Conservation (phyloP, 2,888 invertebrate genomes). For the Pandemis cinnamomeana region DNA sequence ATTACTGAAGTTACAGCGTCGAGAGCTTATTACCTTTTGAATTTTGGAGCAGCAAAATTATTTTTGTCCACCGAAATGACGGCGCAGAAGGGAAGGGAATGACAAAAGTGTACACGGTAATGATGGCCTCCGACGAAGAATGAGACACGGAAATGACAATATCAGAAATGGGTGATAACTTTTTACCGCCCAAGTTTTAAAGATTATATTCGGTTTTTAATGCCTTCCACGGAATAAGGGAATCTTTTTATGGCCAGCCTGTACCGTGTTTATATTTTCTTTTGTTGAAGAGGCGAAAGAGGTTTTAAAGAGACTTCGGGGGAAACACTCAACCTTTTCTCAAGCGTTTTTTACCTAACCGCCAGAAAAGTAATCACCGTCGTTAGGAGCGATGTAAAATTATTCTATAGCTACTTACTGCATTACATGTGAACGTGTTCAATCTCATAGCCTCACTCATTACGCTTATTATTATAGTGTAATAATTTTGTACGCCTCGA, state of each 20-base stretch:
- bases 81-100: constrained; percentile 23
- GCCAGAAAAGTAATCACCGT: too few species aligned
- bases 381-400: too few species aligned
- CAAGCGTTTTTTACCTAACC: too few species aligned
- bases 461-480: too few species aligned
- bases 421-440: too few species aligned
- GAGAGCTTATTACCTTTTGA: constrained; percentile 1
- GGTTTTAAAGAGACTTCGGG: constrained; percentile 4
- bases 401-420: too few species aligned
- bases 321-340: not conserved
- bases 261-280: constrained; percentile 10
- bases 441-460: too few species aligned
- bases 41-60: constrained; percentile 21
- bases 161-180: constrained; percentile 40
- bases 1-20: not conserved
- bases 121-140: constrained; percentile 35
- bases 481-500: too few species aligned
- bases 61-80: constrained; percentile 31
- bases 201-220: constrained; percentile 28
- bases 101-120: constrained; percentile 42
- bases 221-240: constrained; percentile 20
- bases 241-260: constrained; percentile 21
- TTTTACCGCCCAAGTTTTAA: constrained; percentile 37
- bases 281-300: constrained; percentile 10
- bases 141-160: constrained; percentile 39